These are phyloP conservation scores for Drosophila ercepeae DNA, from an alignment of 1,140 invertebrate species.

Conservation along the genomic window DNA sequence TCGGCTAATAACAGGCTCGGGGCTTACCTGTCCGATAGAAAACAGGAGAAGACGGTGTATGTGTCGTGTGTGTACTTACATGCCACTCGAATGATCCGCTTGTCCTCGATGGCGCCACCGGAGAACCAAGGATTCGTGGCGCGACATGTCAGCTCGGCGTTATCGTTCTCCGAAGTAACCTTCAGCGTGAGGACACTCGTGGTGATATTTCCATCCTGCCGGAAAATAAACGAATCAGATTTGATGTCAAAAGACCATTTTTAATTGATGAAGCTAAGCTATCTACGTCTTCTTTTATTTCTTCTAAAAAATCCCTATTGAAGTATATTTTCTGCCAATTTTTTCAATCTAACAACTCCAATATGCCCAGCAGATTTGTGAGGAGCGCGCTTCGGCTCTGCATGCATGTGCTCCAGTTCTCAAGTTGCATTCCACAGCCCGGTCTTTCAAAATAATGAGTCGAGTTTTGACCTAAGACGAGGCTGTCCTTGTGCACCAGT, in stretches of 20 bases:
- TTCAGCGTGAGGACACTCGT: slow-evolving; percentile 90
- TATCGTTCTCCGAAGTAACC: slow-evolving; percentile 90
- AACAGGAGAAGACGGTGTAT: slow-evolving; percentile 1
- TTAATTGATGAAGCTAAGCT: too few species aligned
- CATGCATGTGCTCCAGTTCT: slow-evolving; percentile 6
- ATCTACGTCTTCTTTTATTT: too few species aligned
- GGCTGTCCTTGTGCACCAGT: slow-evolving; percentile 21
- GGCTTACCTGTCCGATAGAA: slow-evolving; percentile 33
- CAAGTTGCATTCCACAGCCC: slow-evolving; percentile 18
- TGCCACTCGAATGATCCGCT: slow-evolving; percentile 90
- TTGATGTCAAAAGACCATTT: background rate
- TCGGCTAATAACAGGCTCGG: slow-evolving; percentile 22
- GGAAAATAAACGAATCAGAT: background rate
- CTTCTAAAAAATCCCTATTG: background rate
- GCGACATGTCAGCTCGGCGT: slow-evolving; percentile 91
- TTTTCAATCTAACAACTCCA: background rate
- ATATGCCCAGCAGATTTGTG: background rate
- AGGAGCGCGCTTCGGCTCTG: background rate
- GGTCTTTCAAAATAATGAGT: slow-evolving; percentile 53
- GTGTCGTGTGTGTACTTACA: slow-evolving; percentile 87
- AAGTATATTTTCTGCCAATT: background rate
- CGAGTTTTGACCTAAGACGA: slow-evolving; percentile 22
- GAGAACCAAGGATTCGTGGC: slow-evolving; percentile 96
- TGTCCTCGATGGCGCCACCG: slow-evolving; percentile 90
- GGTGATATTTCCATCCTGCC: slow-evolving; percentile 88